Conservation (phyloP, 2,888 invertebrate species). For the Gastrophysa polygoni region DNA sequence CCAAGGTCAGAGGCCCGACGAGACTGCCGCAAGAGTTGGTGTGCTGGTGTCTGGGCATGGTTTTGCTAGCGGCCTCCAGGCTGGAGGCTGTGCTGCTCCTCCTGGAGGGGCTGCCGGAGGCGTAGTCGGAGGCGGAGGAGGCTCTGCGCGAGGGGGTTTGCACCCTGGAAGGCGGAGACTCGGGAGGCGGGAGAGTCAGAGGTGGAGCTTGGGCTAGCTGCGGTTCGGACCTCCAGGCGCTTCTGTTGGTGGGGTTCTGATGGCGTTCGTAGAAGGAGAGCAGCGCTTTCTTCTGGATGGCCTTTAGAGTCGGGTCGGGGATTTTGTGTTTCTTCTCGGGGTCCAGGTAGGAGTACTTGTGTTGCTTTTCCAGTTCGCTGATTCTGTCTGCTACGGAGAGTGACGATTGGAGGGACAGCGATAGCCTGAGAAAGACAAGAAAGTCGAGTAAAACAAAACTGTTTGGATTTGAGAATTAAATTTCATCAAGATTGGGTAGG, state of each 20-base stretch:
- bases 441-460: too few species aligned
- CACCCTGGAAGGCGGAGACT: conserved; percentile 59
- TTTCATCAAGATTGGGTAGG: too few species aligned
- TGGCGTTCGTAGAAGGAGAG: conserved; percentile 81
- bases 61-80: conserved; percentile 46
- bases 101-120: conserved; percentile 59
- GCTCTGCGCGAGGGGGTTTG: conserved; percentile 64
- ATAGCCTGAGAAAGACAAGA: too few species aligned
- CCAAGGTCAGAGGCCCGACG: conserved; percentile 68
- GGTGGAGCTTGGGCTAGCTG: conserved; percentile 57
- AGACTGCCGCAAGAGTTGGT: conserved; percentile 67
- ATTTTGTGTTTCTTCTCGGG: conserved; percentile 75
- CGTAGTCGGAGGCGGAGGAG: conserved; percentile 73
- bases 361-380: conserved; percentile 67
- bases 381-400: conserved; percentile 71
- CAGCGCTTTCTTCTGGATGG: conserved; percentile 82
- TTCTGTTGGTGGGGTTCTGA: conserved; percentile 45
- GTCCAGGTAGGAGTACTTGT: conserved; percentile 72
- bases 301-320: conserved; percentile 76
- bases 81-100: conserved; percentile 56
- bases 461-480: too few species aligned
- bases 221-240: conserved; percentile 66
- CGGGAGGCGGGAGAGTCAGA: conserved; percentile 57
- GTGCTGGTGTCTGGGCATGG: conserved; percentile 61
- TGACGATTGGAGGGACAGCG: conserved; percentile 53